Conservation (phyloP, 2,888 invertebrate species). For the Parnassius smintheus region DNA sequence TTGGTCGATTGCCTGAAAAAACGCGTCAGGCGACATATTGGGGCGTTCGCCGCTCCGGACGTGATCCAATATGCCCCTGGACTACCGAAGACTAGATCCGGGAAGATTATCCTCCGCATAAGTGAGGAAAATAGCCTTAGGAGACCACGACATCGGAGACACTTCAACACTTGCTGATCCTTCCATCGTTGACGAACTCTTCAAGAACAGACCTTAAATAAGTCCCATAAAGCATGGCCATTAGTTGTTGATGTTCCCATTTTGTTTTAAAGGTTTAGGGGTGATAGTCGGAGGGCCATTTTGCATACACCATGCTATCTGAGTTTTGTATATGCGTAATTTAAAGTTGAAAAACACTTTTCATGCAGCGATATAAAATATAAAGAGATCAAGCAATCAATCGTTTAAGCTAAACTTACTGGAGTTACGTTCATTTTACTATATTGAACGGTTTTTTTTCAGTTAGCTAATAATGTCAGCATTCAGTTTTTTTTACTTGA, state of each 20-base stretch:
- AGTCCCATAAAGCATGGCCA: background rate
- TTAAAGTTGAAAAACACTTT: background rate
- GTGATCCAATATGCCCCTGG: slow-evolving; percentile 96
- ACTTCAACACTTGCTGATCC: slow-evolving; percentile 96
- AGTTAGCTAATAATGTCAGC: too few species aligned
- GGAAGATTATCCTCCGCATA: slow-evolving; percentile 99
- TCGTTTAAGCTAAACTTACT: too few species aligned
- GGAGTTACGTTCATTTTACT: too few species aligned
- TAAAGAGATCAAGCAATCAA: background rate
- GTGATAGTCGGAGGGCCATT: background rate
- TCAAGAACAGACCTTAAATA: slow-evolving; percentile 83
- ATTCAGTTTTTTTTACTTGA: too few species aligned
- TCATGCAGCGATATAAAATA: slow-evolving; percentile 11
- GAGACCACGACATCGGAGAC: slow-evolving; percentile 95
- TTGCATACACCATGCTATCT: background rate
- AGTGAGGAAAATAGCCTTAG: slow-evolving; percentile 95
- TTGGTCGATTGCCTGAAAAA: slow-evolving; percentile 87
- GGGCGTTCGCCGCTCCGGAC: slow-evolving; percentile 97
- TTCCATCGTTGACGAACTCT: slow-evolving; percentile 90
- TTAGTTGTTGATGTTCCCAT: slow-evolving; percentile 19
- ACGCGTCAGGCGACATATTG: slow-evolving; percentile 93
- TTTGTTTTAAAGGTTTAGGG: slow-evolving; percentile 2
- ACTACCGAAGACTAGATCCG: slow-evolving; percentile 97
- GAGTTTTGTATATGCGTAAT: background rate
- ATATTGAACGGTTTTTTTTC: too few species aligned